Evolutionary conservation across 2,797 vertebrate species (phyloP).

Genomic region (Hoplostethus mediterraneus): DNA sequence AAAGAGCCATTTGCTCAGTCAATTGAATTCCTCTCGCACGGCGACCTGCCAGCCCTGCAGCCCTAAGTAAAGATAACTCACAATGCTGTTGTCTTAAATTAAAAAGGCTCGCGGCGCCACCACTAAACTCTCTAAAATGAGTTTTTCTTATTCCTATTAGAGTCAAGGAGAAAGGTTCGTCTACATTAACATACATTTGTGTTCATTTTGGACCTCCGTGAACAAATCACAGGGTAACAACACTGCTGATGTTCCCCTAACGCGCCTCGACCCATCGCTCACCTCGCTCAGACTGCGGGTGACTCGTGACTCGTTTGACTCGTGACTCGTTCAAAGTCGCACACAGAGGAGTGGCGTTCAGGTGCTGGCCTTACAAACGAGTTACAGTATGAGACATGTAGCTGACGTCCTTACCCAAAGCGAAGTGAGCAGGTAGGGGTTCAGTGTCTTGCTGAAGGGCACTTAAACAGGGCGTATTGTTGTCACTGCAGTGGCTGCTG

Average conservation of each 20-base stretch:
- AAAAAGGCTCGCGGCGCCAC: constrained; percentile 78
- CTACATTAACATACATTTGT: constrained; percentile 73
- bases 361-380: background rate
- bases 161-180: constrained; percentile 75
- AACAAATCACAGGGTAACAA: constrained; percentile 56
- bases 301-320: background rate
- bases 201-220: constrained; percentile 61
- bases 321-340: constrained; percentile 7
- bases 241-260: constrained; percentile 14
- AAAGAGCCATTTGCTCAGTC: constrained; percentile 83
- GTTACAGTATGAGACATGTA: background rate
- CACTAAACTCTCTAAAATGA: constrained; percentile 78
- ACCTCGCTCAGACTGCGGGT: constrained; percentile 9
- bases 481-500: no score
- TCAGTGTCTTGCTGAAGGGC: background rate
- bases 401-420: no score
- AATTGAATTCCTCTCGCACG: constrained; percentile 80
- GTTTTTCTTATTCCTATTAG: constrained; percentile 75
- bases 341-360: background rate
- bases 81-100: constrained; percentile 83
- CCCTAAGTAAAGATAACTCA: constrained; percentile 76
- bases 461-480: background rate
- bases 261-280: constrained; percentile 25
- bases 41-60: constrained; percentile 72
- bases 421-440: background rate